Percentiles rank a stretch among this genome's conserved stretches.
Conservation (phyloP, 2,888 invertebrate species). For the Tenthredo scrophulariae region DNA sequence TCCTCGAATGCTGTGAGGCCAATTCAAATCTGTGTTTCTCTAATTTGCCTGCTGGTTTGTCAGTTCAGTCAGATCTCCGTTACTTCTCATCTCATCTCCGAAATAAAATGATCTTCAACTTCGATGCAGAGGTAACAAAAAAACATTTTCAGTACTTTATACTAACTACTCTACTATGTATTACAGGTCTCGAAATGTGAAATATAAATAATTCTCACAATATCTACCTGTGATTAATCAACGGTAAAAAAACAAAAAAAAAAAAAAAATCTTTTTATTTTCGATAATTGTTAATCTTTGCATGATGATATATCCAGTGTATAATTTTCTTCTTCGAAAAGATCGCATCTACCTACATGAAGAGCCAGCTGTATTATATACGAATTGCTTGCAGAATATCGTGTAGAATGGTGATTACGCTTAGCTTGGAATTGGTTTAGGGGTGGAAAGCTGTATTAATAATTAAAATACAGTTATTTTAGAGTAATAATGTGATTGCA, state of each 20-base stretch:
- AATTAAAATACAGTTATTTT: neutral
- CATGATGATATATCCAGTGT: neutral
- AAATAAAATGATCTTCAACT: neutral
- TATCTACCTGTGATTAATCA: constrained; percentile 18
- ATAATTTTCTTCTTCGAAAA: neutral
- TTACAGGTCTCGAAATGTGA: neutral
- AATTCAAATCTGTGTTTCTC: neutral
- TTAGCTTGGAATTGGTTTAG: neutral
- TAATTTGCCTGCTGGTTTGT: constrained; percentile 51
- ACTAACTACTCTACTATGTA: neutral
- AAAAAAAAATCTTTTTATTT: neutral
- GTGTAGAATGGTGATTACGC: neutral
- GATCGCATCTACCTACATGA: constrained; percentile 10
- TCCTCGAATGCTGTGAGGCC: neutral
- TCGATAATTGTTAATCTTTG: neutral
- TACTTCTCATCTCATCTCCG: neutral
- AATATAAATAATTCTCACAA: neutral
- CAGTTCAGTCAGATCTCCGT: constrained; percentile 45
- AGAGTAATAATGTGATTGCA: constrained; percentile 65
- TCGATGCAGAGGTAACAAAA: neutral
- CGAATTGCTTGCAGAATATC: neutral
- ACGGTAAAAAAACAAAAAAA: neutral
- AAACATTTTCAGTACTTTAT: neutral
- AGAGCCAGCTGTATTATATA: constrained; percentile 7
- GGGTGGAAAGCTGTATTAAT: neutral